Percentiles rank a stretch among this genome's conserved stretches.
phyloP scores from a whole-genome alignment of 2,797 vertebrate species.

The Morelia viridis region DNA sequence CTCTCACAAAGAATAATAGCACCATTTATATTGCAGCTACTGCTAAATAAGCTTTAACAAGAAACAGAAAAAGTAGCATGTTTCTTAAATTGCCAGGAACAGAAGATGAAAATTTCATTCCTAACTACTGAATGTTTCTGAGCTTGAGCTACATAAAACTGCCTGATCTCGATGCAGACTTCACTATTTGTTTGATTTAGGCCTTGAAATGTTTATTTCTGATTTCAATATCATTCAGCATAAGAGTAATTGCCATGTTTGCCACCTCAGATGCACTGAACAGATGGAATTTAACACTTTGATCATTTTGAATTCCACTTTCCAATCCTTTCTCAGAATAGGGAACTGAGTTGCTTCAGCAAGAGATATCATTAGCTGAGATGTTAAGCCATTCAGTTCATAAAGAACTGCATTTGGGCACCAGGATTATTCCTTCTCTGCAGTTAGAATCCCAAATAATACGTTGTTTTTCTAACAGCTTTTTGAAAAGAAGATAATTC shows the following conservation, averaged over 20 bases:
- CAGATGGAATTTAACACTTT: not conserved
- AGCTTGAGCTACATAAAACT: not conserved
- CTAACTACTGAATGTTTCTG: not conserved
- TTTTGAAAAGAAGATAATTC: not conserved
- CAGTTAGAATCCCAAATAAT: not conserved
- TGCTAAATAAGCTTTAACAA: constrained; percentile 32
- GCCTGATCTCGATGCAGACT: not conserved
- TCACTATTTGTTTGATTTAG: not conserved
- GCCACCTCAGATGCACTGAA: not conserved
- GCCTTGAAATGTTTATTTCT: not conserved
- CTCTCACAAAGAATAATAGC: constrained; percentile 37
- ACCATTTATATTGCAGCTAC: constrained; percentile 21
- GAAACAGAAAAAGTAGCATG: constrained; percentile 10
- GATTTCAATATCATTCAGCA: not conserved
- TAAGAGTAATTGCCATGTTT: not conserved
- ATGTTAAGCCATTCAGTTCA: not conserved
- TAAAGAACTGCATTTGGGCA: not conserved
- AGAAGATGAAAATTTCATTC: not conserved
- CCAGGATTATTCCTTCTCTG: not conserved
- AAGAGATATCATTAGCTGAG: not conserved
- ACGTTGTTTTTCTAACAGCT: not conserved
- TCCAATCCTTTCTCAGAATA: not conserved
- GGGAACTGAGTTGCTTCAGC: not conserved
- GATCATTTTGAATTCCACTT: not conserved
- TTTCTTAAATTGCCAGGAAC: not conserved